Conservation (phyloP, 2,888 invertebrate genomes). For the Cyrtodaria siliqua region DNA sequence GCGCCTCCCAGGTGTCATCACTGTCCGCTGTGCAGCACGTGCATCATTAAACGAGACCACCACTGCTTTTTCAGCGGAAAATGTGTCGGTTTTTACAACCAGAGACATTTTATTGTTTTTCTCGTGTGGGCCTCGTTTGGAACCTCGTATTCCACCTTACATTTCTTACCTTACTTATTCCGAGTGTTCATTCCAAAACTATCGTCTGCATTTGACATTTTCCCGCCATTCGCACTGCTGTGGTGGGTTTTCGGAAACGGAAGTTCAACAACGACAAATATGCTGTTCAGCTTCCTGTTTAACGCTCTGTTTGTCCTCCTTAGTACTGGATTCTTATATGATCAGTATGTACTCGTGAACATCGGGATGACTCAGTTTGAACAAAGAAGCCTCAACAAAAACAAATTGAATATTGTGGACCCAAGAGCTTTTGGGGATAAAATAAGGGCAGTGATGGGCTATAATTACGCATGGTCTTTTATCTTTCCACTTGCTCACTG, state of each 20-base stretch:
- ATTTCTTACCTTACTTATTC: slow-evolving; percentile 36
- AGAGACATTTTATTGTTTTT: slow-evolving; percentile 81
- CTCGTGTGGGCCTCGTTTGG: slow-evolving; percentile 72
- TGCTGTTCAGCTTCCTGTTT: slow-evolving; percentile 36
- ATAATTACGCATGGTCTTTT: slow-evolving; percentile 34
- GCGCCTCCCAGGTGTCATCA: slow-evolving; percentile 83
- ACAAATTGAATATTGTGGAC: slow-evolving; percentile 39
- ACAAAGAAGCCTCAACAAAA: slow-evolving; percentile 30
- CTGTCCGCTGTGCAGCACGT: slow-evolving; percentile 79
- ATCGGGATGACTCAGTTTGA: slow-evolving; percentile 54
- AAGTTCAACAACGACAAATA: slow-evolving; percentile 8
- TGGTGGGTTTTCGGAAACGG: slow-evolving; percentile 32
- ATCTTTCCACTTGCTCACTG: slow-evolving; percentile 39
- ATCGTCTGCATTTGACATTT: slow-evolving; percentile 31
- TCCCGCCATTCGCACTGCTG: slow-evolving; percentile 42
- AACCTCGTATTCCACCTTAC: slow-evolving; percentile 35
- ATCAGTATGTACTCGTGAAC: slow-evolving; percentile 29
- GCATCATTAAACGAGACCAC: slow-evolving; percentile 83
- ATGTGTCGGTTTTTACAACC: slow-evolving; percentile 82
- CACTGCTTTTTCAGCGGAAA: slow-evolving; percentile 83
- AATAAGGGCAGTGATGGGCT: slow-evolving; percentile 46
- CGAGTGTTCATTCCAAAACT: slow-evolving; percentile 11
- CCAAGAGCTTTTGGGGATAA: slow-evolving; percentile 34
- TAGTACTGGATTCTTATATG: slow-evolving; percentile 39
- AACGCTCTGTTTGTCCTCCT: slow-evolving; percentile 48